Conservation (phyloP, 1,140 invertebrate genomes). For the Paracyclopina nana region DNA sequence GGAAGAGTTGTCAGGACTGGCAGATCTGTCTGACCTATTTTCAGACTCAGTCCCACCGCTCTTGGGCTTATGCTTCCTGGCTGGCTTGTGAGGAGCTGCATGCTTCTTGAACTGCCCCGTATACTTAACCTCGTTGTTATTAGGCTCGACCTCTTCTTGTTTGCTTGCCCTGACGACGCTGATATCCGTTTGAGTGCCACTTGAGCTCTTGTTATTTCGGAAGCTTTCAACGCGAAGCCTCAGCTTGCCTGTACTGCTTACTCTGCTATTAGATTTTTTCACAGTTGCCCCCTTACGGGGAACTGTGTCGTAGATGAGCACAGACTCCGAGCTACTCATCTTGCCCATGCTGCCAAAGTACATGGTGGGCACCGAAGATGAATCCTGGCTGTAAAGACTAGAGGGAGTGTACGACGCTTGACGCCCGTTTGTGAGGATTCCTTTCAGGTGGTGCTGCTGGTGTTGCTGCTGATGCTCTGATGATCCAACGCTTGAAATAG, state of each 20-base stretch:
- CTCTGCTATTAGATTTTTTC: slow-evolving; percentile 7
- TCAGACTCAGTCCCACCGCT: too few species aligned
- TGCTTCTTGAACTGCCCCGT: neutral
- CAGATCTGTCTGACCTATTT: slow-evolving; percentile 3
- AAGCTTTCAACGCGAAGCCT: slow-evolving; percentile 12
- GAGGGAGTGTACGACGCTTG: slow-evolving; percentile 9
- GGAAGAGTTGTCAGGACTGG: slow-evolving; percentile 12
- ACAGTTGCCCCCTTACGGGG: neutral
- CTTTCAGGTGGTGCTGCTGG: neutral
- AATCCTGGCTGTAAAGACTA: slow-evolving; percentile 3
- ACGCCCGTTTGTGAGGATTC: neutral
- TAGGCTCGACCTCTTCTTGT: neutral
- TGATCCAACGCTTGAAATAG: slow-evolving; percentile 8
- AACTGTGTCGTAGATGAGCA: neutral
- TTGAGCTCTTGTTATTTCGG: neutral
- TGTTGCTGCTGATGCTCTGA: neutral
- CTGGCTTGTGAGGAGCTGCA: slow-evolving; percentile 4
- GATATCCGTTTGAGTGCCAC: neutral
- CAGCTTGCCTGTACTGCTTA: neutral
- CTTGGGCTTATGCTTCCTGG: slow-evolving; percentile 8
- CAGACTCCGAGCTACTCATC: neutral
- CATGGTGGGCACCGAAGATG: neutral
- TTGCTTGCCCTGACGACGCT: neutral
- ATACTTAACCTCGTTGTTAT: neutral
- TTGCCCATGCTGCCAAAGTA: too few species aligned